These are phyloP conservation scores for Plecotus auritus DNA, from an alignment of 2,113 vertebrate species.

Conservation along the genomic window DNA sequence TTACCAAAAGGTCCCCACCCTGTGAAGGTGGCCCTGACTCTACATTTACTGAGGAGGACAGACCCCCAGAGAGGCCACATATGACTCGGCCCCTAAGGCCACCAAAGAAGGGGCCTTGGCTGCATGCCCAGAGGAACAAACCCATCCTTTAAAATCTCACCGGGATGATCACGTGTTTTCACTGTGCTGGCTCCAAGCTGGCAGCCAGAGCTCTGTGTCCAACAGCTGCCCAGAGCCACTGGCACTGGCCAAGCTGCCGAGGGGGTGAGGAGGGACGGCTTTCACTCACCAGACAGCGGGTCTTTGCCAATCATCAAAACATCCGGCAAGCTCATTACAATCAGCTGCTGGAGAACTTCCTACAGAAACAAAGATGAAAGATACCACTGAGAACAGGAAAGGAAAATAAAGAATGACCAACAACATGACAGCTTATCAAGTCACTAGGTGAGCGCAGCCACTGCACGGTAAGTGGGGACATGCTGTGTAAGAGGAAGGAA, in stretches of 20 bases:
- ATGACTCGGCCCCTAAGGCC: too few species aligned
- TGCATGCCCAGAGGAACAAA: not conserved
- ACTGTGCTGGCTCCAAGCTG: constrained; percentile 14
- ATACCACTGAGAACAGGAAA: not conserved
- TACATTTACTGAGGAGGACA: not conserved
- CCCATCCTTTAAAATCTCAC: not conserved
- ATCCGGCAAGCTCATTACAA: constrained; percentile 96
- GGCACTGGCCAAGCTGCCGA: not conserved
- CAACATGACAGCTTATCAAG: not conserved
- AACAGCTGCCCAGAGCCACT: not conserved
- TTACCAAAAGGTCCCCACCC: too few species aligned
- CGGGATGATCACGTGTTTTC: not conserved
- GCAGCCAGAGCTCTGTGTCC: not conserved
- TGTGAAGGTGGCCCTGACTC: not conserved
- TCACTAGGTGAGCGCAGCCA: not conserved
- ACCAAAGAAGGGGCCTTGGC: not conserved
- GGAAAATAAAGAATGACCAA: not conserved
- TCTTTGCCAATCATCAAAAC: constrained; percentile 82
- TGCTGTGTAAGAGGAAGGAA: accelerated
- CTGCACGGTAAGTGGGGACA: not conserved
- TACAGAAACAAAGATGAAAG: constrained; percentile 72
- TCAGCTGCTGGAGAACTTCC: constrained; percentile 95
- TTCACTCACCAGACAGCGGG: constrained; percentile 86
- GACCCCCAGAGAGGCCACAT: too few species aligned
- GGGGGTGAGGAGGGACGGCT: not conserved